These are phyloP conservation scores for Gobionotothen gibberifrons DNA, from an alignment of 2,797 vertebrate species.

Conservation along the genomic window DNA sequence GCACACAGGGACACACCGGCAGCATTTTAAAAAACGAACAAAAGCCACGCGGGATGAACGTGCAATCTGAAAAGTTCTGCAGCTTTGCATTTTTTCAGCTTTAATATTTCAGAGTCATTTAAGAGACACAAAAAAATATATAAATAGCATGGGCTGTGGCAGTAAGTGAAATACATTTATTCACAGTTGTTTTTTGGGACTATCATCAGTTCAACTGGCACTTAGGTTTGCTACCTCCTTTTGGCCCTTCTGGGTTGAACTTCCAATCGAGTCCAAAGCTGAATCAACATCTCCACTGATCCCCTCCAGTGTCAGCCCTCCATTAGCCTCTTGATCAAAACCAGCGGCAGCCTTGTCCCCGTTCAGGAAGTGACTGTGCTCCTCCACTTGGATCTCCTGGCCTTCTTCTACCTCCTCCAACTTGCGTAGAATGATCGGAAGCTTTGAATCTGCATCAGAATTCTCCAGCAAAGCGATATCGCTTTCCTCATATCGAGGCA, in stretches of 20 bases:
- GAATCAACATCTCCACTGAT: slow-evolving; percentile 35
- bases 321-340: slow-evolving; percentile 52
- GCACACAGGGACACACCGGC: slow-evolving; percentile 34
- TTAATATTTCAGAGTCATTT: slow-evolving; percentile 72
- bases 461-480: slow-evolving; percentile 91
- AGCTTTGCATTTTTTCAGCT: slow-evolving; percentile 55
- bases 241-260: slow-evolving; percentile 42
- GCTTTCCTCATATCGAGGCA: slow-evolving; percentile 91
- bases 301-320: slow-evolving; percentile 10
- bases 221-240: slow-evolving; percentile 73
- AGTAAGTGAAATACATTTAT: slow-evolving; percentile 54
- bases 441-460: slow-evolving; percentile 85
- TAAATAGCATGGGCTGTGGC: slow-evolving; percentile 71
- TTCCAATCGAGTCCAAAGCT: slow-evolving; percentile 39
- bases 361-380: slow-evolving; percentile 78
- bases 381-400: slow-evolving; percentile 72
- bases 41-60: slow-evolving; percentile 53
- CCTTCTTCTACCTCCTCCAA: slow-evolving; percentile 86
- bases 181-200: slow-evolving; percentile 82
- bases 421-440: slow-evolving; percentile 90
- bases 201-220: slow-evolving; percentile 81
- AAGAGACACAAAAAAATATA: slow-evolving; percentile 78
- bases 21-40: slow-evolving; percentile 40
- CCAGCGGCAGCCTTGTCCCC: slow-evolving; percentile 85
- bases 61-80: slow-evolving; percentile 43